Conservation (phyloP, 2,797 vertebrate genomes). For the Gymnopithys bicolor region DNA sequence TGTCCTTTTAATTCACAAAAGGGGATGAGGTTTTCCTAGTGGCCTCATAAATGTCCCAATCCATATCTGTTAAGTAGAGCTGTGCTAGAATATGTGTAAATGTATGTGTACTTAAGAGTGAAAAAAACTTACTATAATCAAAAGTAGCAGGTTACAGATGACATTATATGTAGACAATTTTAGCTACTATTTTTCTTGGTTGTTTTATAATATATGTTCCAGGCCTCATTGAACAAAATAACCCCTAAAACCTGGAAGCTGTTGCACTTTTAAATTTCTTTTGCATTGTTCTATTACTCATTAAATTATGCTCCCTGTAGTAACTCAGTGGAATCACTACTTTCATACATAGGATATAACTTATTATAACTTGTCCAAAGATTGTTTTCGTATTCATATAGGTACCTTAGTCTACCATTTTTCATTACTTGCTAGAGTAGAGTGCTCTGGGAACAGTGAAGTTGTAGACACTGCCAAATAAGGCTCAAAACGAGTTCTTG, state of each 20-base stretch:
- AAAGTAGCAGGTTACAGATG: not conserved
- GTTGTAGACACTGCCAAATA: not conserved
- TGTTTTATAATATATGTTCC: not conserved
- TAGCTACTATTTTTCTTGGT: not conserved
- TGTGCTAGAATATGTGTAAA: not conserved
- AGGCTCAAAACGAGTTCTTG: not conserved
- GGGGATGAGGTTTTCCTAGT: not conserved
- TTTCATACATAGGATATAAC: not conserved
- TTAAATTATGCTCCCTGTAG: not conserved
- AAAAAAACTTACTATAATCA: not conserved
- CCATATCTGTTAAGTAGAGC: not conserved
- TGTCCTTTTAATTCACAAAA: not conserved
- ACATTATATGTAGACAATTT: not conserved
- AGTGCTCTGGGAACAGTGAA: not conserved
- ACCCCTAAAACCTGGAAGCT: not conserved
- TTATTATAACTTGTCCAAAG: not conserved
- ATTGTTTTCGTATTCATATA: not conserved
- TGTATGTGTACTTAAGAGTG: not conserved
- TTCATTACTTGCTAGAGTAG: not conserved
- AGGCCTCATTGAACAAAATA: not conserved
- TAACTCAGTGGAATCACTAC: not conserved
- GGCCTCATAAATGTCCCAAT: not conserved
- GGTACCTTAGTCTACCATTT: not conserved
- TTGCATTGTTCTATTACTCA: not conserved
- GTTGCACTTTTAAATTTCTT: not conserved